Percentiles rank a stretch among this genome's conserved stretches.
These are phyloP conservation scores for Heterodera filipjevi DNA, from an alignment of 2,888 invertebrate genomes.

Conservation along the genomic window DNA sequence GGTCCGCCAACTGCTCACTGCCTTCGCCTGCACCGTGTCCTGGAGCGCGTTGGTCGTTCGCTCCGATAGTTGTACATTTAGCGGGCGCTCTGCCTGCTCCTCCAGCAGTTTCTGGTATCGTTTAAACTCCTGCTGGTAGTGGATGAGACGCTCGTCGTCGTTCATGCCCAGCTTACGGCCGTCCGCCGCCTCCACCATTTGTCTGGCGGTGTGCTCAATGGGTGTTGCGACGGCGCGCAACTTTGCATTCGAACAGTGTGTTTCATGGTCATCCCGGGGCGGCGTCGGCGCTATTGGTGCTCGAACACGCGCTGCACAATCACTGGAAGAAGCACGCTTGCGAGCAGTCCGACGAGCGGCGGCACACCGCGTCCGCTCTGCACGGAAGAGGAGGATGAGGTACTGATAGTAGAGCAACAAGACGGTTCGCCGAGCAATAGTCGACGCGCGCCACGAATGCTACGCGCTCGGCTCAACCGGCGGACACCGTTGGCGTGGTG, in stretches of 20 bases:
- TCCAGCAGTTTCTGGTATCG: neutral
- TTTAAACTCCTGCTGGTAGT: too few species aligned
- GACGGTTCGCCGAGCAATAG: neutral
- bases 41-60: neutral
- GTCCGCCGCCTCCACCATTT: neutral
- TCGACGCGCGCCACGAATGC: neutral
- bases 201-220: neutral
- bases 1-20: too few species aligned
- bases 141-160: neutral
- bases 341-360: constrained; percentile 10
- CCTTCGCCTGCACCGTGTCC: neutral
- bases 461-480: neutral
- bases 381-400: too few species aligned
- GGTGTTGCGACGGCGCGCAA: neutral
- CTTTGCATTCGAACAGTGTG: constrained; percentile 23
- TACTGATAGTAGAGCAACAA: neutral
- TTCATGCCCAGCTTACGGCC: neutral
- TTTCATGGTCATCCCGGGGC: neutral
- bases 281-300: neutral
- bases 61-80: neutral
- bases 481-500: neutral
- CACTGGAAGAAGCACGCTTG: constrained; percentile 19
- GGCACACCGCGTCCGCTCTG: constrained; percentile 18
- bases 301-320: neutral
- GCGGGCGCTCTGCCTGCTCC: constrained; percentile 1